Base-by-base conservation (phyloP, 1,140 invertebrate species). In the Formica exsecta region DNA sequence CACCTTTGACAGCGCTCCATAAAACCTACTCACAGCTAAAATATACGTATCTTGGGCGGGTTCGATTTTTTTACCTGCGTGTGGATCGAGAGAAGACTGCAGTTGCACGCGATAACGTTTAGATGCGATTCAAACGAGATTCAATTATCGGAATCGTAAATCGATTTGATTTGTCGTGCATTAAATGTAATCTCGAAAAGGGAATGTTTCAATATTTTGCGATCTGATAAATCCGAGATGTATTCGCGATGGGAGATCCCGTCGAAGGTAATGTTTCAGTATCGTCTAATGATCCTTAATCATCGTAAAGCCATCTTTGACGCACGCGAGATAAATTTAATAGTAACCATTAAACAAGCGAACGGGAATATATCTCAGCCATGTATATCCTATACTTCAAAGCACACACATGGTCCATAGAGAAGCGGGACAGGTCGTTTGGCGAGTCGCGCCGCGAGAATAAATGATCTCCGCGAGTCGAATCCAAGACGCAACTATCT, bases 11-110 rank as follows among this genome's bases (percentile, higher is more conserved):
- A 61, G 87, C 51, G 83, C 59, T 73, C 74, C 89, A 86, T 87
- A 90, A 91, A 92, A 90, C 79, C 89, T 89, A 90, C 87, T 91
- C 86, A 51, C 81, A 32, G 51, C 61, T 64, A 81, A 88, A 83
- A 83, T 32, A 51, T 51, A 51, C 48, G 16, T 6, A 83, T 74
- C 68, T 48, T 54, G 54, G 29, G 19, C 77, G 38, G 36, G 32
- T 54, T 38, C 16, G n/a, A 32, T 32, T 80, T 41, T 51, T 74
- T 76, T 38, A 59, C 29, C 64, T 62, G 44, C 64, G 41, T n/a
- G 19, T 29, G 22, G 16, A 73, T 74, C 79, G 57, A 44, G 48
- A 29, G 16, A 65, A 66, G 29, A 51, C 11, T 41, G 16, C 48
- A 19, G 48, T 51, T 19, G 32, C 38, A 44, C 22, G 73, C 59